These are phyloP conservation scores for Heliconius cydno DNA, from an alignment of 2,888 invertebrate species.

Conservation along the genomic window DNA sequence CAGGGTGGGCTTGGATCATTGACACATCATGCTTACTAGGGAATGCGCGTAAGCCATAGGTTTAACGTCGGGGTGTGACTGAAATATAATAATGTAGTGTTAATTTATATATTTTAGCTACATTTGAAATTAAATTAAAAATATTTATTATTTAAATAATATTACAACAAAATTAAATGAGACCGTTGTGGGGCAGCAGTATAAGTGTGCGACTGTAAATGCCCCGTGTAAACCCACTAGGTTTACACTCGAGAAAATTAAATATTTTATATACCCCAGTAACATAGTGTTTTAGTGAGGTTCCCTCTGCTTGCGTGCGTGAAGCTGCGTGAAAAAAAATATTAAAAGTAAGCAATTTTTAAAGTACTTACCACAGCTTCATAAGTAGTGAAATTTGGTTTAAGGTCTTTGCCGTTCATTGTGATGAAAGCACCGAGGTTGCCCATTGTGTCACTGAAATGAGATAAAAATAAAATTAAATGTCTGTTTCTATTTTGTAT, in stretches of 20 bases:
- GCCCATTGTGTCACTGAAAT: slow-evolving; percentile 97
- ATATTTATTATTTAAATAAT: too few relatives aligned
- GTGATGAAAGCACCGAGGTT: slow-evolving; percentile 99
- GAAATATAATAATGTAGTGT: slow-evolving; percentile 70
- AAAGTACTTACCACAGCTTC: slow-evolving; percentile 93
- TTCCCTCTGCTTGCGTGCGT: neutral
- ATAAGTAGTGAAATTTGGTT: slow-evolving; percentile 95
- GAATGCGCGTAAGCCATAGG: slow-evolving; percentile 98
- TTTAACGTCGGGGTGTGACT: slow-evolving; percentile 98
- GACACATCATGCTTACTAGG: slow-evolving; percentile 90
- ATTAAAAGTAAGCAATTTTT: neutral
- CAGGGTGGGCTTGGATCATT: slow-evolving; percentile 57
- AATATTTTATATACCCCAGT: too few relatives aligned
- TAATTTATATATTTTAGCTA: neutral
- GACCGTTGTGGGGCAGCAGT: too few relatives aligned
- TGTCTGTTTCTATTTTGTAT: neutral
- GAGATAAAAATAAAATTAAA: slow-evolving; percentile 38
- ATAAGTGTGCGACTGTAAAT: too few relatives aligned
- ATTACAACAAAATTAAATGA: too few relatives aligned
- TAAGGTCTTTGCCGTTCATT: slow-evolving; percentile 95
- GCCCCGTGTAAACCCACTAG: too few relatives aligned
- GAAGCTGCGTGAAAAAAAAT: neutral
- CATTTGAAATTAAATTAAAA: too few relatives aligned
- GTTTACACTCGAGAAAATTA: too few relatives aligned
- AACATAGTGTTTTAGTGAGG: neutral